Base-by-base conservation (phyloP, 2,797 vertebrate species). In the Sebastes itinus region DNA sequence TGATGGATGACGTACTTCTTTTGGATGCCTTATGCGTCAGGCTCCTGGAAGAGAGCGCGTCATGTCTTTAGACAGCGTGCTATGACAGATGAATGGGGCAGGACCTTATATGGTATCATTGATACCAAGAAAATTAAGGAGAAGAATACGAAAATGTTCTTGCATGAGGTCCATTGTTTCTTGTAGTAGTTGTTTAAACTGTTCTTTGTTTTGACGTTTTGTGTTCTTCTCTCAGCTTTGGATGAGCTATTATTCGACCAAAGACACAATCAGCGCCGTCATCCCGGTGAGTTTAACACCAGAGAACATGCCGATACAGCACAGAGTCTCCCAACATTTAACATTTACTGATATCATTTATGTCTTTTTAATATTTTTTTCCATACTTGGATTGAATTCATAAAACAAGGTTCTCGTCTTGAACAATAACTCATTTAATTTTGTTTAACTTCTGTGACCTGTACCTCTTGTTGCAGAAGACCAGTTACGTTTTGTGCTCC, bases 231-330 rank as follows among this genome's bases (percentile, higher is more conserved):
- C 66, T 38, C 92, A 99, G 98, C 96, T 99, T 68, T 99, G 98
- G 98, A 97, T 95, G 94, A 94, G 96, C n/a, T 98, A 97, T 92
- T 99, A 96, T 88, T 95, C 97, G 54, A 93, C 92, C 62, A 97
- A 97, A 91, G 97, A 99, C 88, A 97, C 97, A 0, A 95, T 99
- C 93, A 97, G 97, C 60, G 97, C 98, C 6, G 95, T 97, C 86
- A 97, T 99, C 92, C 97, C 98, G 58, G 98, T 99, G 93, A 97
- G 98, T 96, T 56, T 2, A 2, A 20, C 82, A 9, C 27, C 13
- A 9, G 4, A 60, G 12, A 5, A 18, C 16, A 46, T n/a, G 1
- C 20, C 3, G 12, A 30, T 0, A 2, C 49, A 8, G 18, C 46
- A 6, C 13, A 7, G 14, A 59, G 30, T 28, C 18, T 27, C 22